These are phyloP conservation scores for Elysia crispata DNA, from an alignment of 2,888 invertebrate genomes.

Conservation along the genomic window DNA sequence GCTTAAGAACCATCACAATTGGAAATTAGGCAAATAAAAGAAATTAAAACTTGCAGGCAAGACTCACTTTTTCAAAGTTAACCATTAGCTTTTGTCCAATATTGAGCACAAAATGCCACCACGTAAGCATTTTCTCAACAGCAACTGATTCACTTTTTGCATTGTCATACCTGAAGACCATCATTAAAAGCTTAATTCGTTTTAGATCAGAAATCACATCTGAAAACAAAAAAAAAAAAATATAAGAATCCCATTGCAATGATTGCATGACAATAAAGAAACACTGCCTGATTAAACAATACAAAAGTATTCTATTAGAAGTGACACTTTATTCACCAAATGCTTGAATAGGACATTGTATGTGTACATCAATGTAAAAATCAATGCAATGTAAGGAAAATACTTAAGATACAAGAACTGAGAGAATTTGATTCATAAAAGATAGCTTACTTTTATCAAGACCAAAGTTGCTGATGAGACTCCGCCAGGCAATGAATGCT, in stretches of 20 bases:
- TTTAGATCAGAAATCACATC: conserved; percentile 69
- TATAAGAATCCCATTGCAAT: too few species aligned
- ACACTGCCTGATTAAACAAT: conserved; percentile 4
- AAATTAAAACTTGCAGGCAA: not conserved
- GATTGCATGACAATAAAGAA: too few species aligned
- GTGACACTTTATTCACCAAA: too few species aligned
- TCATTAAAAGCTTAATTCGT: conserved; percentile 73
- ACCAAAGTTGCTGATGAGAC: conserved; percentile 73
- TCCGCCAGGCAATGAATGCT: conserved; percentile 70
- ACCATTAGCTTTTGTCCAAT: conserved; percentile 63
- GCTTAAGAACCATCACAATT: too few species aligned
- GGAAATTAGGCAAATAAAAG: too few species aligned
- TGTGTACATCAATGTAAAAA: too few species aligned
- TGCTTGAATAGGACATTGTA: too few species aligned
- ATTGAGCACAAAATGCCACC: conserved; percentile 72
- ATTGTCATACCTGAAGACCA: conserved; percentile 71
- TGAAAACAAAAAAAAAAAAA: conserved; percentile 54
- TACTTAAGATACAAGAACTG: too few species aligned
- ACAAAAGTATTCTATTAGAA: too few species aligned
- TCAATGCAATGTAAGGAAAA: too few species aligned
- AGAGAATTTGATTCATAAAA: too few species aligned
- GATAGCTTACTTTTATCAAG: conserved; percentile 61
- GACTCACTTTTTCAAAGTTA: conserved; percentile 72
- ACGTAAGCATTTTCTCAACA: conserved; percentile 66
- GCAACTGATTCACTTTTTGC: conserved; percentile 70